Evolutionary conservation across 2,797 vertebrate genomes (phyloP), one percentile per base, ranked within the genome.

Genomic region (Melanotaenia pygmaea): DNA sequence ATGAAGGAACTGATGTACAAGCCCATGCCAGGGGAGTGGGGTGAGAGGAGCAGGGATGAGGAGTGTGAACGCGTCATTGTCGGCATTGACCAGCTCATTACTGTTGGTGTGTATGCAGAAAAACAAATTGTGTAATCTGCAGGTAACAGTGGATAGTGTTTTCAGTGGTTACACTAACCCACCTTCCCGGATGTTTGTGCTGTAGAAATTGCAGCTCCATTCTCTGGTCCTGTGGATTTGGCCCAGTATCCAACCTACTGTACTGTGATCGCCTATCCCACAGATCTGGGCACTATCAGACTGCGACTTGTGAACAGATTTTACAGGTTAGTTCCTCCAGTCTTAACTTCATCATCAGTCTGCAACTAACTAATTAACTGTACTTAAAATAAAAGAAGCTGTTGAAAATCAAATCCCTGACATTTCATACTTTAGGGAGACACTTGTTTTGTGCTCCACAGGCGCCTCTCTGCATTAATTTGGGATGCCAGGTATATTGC

Each of bases 401-500:
- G 43, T 47, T 64, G 34, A 79, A 54, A 59, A 34, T 47, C 20
- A 64, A 59, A 38, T 32, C 53, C 47, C 1, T 47, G 2, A 54
- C 14, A 12, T 58, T 59, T 20, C 51, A 0, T 37, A 22, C 20
- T 0, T 16, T 71, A 64, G 37, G 5, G 34, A 30, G 26, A 43
- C 67, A 32, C 65, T 72, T 57, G 9, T 84, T 56, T 79, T 63
- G 1, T 84, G 37, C 57, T 88, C 76, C 77, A 65, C 86, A 99
- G 98, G 93, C 96, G 98, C 70, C 92, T 97, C 2, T 98, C 97
- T 66, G 97, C 98, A 8, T 86, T 99, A 87, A 95, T 98, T 74
- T 99, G 98, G 98, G 98, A 99, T 89, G 95, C 96, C 69, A 95
- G 96, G 72, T 97, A 96, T 59, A 97, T 99, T 82, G 96, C 97